A percentile compares a stretch with the other conserved stretches of the same genome.
These are phyloP conservation scores for Anhinga anhinga DNA, from an alignment of 2,113 vertebrate genomes.

Conservation along the genomic window DNA sequence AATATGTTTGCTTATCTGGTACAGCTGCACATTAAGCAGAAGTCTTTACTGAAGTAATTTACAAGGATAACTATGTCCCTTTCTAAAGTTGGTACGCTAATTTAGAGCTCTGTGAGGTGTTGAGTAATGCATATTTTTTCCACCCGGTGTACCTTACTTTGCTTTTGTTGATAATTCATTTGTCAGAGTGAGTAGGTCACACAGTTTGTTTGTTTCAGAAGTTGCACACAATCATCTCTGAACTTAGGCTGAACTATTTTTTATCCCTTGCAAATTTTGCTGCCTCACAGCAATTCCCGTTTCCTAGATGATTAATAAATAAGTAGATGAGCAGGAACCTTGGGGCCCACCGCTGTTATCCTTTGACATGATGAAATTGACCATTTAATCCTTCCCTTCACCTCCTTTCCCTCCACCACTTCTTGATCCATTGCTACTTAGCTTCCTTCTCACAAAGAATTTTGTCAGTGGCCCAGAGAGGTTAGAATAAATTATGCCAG, in stretches of 20 bases:
- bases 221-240: conserved; percentile 26
- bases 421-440: conserved; percentile 63
- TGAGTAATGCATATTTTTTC: conserved; percentile 56
- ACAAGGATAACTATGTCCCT: conserved; percentile 47
- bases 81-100: conserved; percentile 35
- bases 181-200: conserved; percentile 38
- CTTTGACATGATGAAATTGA: conserved; percentile 67
- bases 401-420: conserved; percentile 32
- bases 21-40: conserved; percentile 54
- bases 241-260: conserved; percentile 47
- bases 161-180: conserved; percentile 48
- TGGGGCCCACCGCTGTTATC: conserved; percentile 44
- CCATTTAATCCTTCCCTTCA: conserved; percentile 67
- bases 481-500: conserved; percentile 62
- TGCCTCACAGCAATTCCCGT: conserved; percentile 39
- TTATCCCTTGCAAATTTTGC: conserved; percentile 59
- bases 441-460: conserved; percentile 32
- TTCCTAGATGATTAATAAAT: conserved; percentile 62
- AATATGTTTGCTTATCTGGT: conserved; percentile 67
- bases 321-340: conserved; percentile 47
- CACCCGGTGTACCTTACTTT: conserved; percentile 20
- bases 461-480: conserved; percentile 53
- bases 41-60: conserved; percentile 61
- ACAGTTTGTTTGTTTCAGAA: conserved; percentile 34
- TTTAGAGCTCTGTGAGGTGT: conserved; percentile 55